Evolutionary conservation across 2,888 invertebrate species (phyloP), one percentile per base, ranked within the genome.

Genomic region (Sisyra terminalis): DNA sequence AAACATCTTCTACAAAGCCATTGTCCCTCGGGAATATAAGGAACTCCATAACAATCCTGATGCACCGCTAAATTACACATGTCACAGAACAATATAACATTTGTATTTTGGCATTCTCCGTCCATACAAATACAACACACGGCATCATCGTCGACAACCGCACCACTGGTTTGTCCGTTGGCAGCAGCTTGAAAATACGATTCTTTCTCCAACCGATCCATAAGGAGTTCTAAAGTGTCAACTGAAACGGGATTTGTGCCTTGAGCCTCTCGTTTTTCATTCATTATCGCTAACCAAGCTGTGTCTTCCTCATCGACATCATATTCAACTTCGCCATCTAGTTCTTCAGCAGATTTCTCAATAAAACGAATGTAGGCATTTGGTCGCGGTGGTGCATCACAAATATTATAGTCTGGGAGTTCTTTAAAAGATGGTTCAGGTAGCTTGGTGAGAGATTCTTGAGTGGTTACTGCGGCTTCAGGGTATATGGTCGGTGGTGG

Each of bases 51-150:
- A 57, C 97, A 97, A 61, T 96, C 94, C 66, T 96, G 98, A 63
- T 98, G 98, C 10, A 98, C 97, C 17, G 98, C 94, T 49, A 98
- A 67, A 65, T 98, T 97, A 64, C 98, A 98, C 93, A 97, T 94
- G 67, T 98, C 98, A 67, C 98, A 98, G 66, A 98, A 98, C 40
- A 98, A 70, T 51, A 98, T 98, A 37, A 94, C 96, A 61, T 98
- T 98, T 41, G 90, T 90, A 63, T 97, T 97, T 62, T 96, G 90
- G 60, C 96, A 97, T 60, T 97, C 97, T 2, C 96, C 97, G 55
- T 98, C 97, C 78, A 90, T 86, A 59, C 98, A 98, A 51, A 98
- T 96, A 56, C 93, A 94, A 58, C 98, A 98, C 1, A 97, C 94
- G 0, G 97, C 97, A 65, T 97, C 96, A 55, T 96, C 96, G 53